These are phyloP conservation scores for Wiebesia pumilae DNA, from an alignment of 1,140 invertebrate species.

Conservation along the genomic window DNA sequence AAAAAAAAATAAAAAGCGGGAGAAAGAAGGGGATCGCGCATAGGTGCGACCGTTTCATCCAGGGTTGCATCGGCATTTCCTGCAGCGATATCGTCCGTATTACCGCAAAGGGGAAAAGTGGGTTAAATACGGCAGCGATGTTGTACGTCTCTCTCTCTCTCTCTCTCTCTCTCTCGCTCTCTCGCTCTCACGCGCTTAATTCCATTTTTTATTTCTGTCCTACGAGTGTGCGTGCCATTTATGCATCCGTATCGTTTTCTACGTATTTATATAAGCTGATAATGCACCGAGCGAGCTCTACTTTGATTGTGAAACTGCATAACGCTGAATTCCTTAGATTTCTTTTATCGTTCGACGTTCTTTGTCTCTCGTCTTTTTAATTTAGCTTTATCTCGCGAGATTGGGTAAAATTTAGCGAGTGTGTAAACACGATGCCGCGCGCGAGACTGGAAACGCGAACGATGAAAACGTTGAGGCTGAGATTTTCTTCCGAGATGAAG, in stretches of 20 bases:
- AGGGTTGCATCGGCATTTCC: background rate
- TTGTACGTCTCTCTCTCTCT: background rate
- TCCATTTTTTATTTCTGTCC: background rate
- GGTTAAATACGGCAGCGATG: conserved; percentile 22
- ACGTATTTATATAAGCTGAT: conserved; percentile 49
- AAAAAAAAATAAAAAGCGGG: background rate
- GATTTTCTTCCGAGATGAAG: background rate
- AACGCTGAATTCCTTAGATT: conserved; percentile 26
- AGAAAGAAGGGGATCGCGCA: background rate
- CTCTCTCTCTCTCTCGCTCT: background rate
- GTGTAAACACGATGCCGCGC: too few species aligned
- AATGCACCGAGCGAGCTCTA: conserved; percentile 4
- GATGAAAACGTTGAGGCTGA: background rate
- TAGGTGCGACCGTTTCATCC: background rate
- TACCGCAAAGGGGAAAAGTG: conserved; percentile 38
- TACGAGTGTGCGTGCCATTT: background rate
- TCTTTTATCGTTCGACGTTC: background rate
- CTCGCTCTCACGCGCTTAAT: background rate
- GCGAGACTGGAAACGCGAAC: too few species aligned
- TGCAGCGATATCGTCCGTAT: background rate
- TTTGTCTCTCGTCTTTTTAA: too few species aligned
- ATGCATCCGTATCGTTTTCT: conserved; percentile 14
- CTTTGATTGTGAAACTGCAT: conserved; percentile 36
- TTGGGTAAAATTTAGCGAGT: background rate
- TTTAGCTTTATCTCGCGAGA: background rate